Base-by-base conservation (phyloP, 2,888 invertebrate genomes). In the Ormia ochracea region DNA sequence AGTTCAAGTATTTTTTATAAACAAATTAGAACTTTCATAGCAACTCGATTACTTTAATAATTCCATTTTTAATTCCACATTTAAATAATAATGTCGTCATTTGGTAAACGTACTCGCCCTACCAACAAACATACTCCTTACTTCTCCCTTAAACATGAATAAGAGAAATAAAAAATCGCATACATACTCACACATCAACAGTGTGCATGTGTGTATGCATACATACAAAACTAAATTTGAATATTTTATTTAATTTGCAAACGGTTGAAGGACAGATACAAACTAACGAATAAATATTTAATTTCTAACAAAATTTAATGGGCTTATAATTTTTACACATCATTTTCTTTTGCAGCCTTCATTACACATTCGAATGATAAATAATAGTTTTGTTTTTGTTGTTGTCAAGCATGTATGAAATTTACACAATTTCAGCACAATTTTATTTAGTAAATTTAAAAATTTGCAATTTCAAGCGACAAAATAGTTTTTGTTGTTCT, bases 11-110 rank as follows among this genome's bases (percentile, higher is more conserved):
- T 70, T 56, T 70, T 41, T 61, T 58, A 31, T 26, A 45, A 61
- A 31, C 21, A 23, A 59, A 66, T 66, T 59, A 68, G 23, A 43
- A 43, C 33, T 54, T 43, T 68, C 54, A 36, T 69, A 36, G 28
- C 10, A 52, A 63, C 17, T 36, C 45, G 21, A 54, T 61, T 68
- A 80, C 80, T 80, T 80, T 76, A 76, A 76, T 31, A 80, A 76
- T 80, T 80, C 80, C 80, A 80, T 68, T 80, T 76, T 80, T 73
- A 68, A 80, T 80, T 80, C 76, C 80, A 76, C 72, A 58, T 72
- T 54, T 31, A 58, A 56, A 76, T 63, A n/a, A n/a, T n/a, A 19
- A 77, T 77, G 69, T 56, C 69, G 41, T 77, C 69, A 77, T 77
- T 65, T 41, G 48, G 7, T 43, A 28, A 31, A 26, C 73, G 14